Base-by-base conservation (phyloP, 2,113 vertebrate species). In the Odontesthes bonariensis region DNA sequence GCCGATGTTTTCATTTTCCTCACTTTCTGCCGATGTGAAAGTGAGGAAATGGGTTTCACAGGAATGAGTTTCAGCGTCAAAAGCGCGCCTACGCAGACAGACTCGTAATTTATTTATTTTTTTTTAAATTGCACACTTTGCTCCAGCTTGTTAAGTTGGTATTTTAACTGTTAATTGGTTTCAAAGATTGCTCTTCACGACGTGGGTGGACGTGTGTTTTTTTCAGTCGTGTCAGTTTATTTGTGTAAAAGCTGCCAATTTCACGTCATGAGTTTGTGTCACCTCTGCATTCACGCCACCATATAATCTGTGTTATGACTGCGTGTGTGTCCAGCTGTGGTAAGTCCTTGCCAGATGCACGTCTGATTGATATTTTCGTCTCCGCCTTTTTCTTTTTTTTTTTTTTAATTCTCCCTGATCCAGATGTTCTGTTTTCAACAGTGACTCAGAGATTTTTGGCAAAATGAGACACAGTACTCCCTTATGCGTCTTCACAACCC, bases 381-480 rank as follows among this genome's bases (percentile, higher is more conserved):
- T 2, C 27, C 16, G 38, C 12, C 42, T 42, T 51, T 27, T 59
- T 61, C 62, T 33, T 63, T 54, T 42, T 51, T 27, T 59, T 61
- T 66, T 33, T 63, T 54, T 65, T 69, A 72, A 60, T 74, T 81
- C 79, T 77, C 75, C 76, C 77, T 42, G 27, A 86, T 87, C 83
- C 89, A 92, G 91, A 89, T 92, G 91, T 91, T 90, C 76, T 46
- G 53, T 71, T 77, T 86, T 83, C 62, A 69, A 70, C 76, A 73
- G 68, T 52, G 1, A 59, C 81, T 77, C 81, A 44, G 69, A 73
- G 42, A 35, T 66, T 79, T 38, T 82, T 79, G 75, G 82, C 32
- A 72, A 79, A 85, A 75, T 10, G 16, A 47, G 76, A 77, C 69
- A 51, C 57, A 65, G 78, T 82, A 82, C 86, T 75, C 85, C 83